Evolutionary conservation across 2,113 vertebrate species (phyloP).

Genomic region (Merops nubicus): DNA sequence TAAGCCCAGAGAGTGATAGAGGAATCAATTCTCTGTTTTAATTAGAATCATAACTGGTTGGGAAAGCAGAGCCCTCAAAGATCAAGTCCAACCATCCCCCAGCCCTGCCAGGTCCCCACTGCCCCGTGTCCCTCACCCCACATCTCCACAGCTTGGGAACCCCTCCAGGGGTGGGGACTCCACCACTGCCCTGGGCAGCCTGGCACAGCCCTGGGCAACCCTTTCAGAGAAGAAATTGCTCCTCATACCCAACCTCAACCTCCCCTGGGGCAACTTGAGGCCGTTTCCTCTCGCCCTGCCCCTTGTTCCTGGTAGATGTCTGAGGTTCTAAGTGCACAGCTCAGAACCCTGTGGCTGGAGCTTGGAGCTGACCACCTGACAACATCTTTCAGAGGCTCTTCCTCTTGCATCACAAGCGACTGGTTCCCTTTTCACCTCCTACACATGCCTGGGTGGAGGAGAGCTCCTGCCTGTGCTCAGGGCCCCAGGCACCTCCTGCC

Average conservation of each 20-base stretch:
- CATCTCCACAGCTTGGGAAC: not conserved
- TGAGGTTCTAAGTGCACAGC: fast-evolving
- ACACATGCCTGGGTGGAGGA: fast-evolving
- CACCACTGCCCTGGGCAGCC: not conserved
- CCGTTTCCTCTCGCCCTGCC: not conserved
- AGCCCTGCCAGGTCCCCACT: not conserved
- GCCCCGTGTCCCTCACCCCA: not conserved
- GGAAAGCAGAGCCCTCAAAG: not conserved
- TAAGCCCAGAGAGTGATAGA: fast-evolving
- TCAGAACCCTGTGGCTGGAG: fast-evolving
- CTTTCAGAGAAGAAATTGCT: too few species aligned
- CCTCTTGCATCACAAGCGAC: not conserved
- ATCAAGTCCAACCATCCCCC: not conserved
- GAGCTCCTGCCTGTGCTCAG: fast-evolving
- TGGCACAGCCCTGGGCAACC: not conserved
- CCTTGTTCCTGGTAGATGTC: not conserved
- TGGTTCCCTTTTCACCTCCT: not conserved
- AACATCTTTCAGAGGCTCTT: not conserved
- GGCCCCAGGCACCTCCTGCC: not conserved
- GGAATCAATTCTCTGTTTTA: not conserved
- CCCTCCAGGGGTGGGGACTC: not conserved
- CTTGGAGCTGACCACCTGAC: not conserved
- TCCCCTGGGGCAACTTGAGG: not conserved
- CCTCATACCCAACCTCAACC: not conserved
- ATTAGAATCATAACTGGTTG: not conserved